Evolutionary conservation across 2,888 invertebrate genomes (phyloP), one percentile per base, ranked within the genome.

Genomic region (Chalcosyrphus nemorum): DNA sequence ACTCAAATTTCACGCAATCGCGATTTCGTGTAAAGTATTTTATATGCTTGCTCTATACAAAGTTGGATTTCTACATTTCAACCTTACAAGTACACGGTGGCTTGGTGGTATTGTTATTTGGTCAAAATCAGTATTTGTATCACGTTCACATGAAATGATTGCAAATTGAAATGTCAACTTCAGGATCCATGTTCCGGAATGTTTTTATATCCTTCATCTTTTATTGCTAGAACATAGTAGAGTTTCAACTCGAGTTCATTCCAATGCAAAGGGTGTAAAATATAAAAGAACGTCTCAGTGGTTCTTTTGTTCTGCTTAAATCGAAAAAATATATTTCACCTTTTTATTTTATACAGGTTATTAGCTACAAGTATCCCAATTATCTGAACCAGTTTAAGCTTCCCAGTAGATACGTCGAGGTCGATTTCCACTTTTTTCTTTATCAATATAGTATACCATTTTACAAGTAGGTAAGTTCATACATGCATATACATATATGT

Each of bases 101-200:
- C 7, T 43, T 43, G 15, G 15, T 24, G 52, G 17, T 52, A 66
- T 52, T 61, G 45, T 61, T 66, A 50, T 66, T 75, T 38, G 50
- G 4, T 24, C 66, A 66, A 27, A 66, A 75, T 66, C 47, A 24
- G 32, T 76, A 76, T 76, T 76, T 57, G 45, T 56, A 66, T 66
- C 75, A 76, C 75, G 75, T 50, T 45, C 70, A 19, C 24, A 45
- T 41, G 43, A 70, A 63, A 70, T 77, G 77, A 77, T 77, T 77
- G 77, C 77, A 77, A 77, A 77, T 77, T 70, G 77, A 77, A 70
- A 70, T 77, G 77, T 77, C 77, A 77, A 77, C 70, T 77, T 61
- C 77, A 70, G 77, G 56, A 70, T 70, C 21, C 70, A 43, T 77
- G 43, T 35, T 54, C 54, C 54, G 54, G 59, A 77, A 56, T 70